Evolutionary conservation across 1,140 invertebrate genomes (phyloP), one percentile per base, ranked within the genome.

Genomic region (Eumeta japonica): DNA sequence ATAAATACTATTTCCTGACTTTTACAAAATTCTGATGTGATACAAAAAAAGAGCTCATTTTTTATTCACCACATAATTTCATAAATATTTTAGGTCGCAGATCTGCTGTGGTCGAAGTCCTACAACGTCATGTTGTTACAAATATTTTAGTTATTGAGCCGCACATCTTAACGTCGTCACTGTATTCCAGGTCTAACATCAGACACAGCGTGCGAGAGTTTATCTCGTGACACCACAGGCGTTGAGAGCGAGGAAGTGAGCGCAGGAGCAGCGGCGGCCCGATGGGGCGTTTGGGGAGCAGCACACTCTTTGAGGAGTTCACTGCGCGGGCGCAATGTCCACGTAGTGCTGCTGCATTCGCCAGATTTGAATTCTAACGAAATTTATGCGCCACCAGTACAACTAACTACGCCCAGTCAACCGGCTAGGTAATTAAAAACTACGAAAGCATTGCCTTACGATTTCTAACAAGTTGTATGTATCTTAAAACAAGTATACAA

Each of bases 321-420:
- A 53, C 62, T 90, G 35, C 78, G 79, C 36, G 80, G 84, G 2
- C 79, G 82, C 12, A 82, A 85, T 7, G 79, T 90, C 28, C 81
- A 81, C 51, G 86, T 90, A n/a, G 80, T 89, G 12, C 79, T 86
- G n/a, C 61, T 90, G 20, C 84, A 88, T 61, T 84, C 86, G 10
- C 80, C 83, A 13, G 82, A 83, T 24, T 75, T 87, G 35, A 78
- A 84, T 43, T 81, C 84, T 3, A 78, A 85, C 0, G 62, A 71
- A 37, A 58, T 73, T 35, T 73, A 63, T 41, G 55, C 68, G 10
- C 66, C 64, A 28, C 68, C 68, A 5, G 49, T 48, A 5, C 66
- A 65, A 28, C 41, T 74, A 3, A 54, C 58, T 2, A 46, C 62
- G 10, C 52, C 60, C n/a, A 74, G 64, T 41, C 62, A 62, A 34